Evolutionary conservation across 2,888 invertebrate genomes (phyloP), one percentile per base, ranked within the genome.

Genomic region (Cheilosia variabilis): DNA sequence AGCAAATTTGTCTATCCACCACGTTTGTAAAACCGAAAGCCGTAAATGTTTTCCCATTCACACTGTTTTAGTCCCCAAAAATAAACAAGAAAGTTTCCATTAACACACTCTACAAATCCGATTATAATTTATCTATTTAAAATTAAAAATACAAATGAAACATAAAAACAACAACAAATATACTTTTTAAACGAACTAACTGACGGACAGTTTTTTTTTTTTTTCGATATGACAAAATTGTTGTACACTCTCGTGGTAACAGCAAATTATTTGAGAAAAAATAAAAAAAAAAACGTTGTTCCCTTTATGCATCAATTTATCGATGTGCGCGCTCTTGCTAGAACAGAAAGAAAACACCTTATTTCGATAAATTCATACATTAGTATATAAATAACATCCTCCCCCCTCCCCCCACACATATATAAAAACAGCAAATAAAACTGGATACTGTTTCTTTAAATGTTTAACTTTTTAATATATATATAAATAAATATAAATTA

Each of bases 401-500:
- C 5, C 43, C 2, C 45, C 17, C 9, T 4, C 47, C 47, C 7
- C 47, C 9, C 47, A 47, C 6, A 47, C 45, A 43, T 6, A 50
- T 1, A 27, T 71, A 53, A 73, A 45, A 63, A 81, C 71, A 77
- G 45, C 41, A 79, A 63, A 72, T 82, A 58, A 82, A 76, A 77
- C 72, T 86, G 86, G 77, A 86, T 86, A 86, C 81, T 81, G 86
- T 86, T 86, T 86, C 86, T 81, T 86, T 86, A 86, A 86, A 86
- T 86, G 86, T 86, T 86, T 81, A 86, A 81, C 80, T 86, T 86
- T 86, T 81, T 81, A 86, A 86, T 77, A 86, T 81, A 86, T 88
- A 88, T 88, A 88, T 80, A 82, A 86, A 87, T 80, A 88, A 76
- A 58, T 83, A 87, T 75, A 87, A 88, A 76, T 87, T 87, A 83